Conservation (phyloP, 2,797 vertebrate genomes). For the Micrastur ruficollis region DNA sequence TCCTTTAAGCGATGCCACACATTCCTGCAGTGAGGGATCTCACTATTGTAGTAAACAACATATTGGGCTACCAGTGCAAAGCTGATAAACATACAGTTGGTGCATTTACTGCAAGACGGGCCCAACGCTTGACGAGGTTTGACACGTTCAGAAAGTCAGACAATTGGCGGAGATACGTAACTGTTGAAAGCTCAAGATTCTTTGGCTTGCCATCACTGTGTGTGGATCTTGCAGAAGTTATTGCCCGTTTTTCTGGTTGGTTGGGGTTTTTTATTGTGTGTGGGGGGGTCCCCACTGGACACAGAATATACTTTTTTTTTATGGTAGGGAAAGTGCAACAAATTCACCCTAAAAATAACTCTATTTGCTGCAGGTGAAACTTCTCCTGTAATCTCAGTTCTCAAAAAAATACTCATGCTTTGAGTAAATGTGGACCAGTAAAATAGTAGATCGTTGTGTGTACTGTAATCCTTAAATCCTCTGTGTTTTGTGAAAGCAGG, state of each 20-base stretch:
- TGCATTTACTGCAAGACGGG: background rate
- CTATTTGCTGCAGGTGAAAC: background rate
- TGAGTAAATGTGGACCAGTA: background rate
- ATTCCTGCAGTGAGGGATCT: background rate
- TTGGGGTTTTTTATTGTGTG: background rate
- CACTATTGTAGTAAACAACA: fast-evolving
- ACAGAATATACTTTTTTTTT: background rate
- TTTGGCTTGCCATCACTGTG: background rate
- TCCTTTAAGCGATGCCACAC: background rate
- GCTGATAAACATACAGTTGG: background rate
- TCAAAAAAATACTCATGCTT: background rate
- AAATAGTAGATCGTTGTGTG: background rate
- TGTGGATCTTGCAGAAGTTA: background rate
- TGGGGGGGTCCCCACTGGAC: background rate
- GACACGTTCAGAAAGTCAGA: background rate
- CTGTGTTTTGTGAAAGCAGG: background rate
- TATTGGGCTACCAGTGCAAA: background rate
- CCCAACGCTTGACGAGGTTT: fast-evolving
- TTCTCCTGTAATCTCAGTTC: background rate
- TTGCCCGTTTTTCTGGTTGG: background rate
- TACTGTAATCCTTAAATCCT: background rate
- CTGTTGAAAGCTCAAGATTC: background rate
- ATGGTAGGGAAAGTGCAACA: background rate
- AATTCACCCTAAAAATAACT: background rate
- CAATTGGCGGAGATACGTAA: background rate